These are phyloP conservation scores for Protodeltote pygarga DNA, from an alignment of 2,888 invertebrate genomes.

Conservation along the genomic window DNA sequence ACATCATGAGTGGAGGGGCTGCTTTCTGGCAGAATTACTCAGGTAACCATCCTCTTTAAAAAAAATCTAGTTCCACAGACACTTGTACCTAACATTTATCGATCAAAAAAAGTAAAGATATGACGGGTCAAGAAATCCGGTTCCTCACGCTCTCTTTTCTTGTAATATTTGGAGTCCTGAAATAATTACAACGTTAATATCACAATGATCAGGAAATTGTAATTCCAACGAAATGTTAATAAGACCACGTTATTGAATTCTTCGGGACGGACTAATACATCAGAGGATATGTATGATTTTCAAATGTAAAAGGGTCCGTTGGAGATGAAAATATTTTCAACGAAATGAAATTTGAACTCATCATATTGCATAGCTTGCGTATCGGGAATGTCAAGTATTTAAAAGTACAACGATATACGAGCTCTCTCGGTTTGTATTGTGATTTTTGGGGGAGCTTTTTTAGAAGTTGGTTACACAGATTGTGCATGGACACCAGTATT, in stretches of 20 bases:
- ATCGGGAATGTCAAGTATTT: constrained; percentile 76
- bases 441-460: constrained; percentile 61
- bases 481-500: constrained; percentile 7
- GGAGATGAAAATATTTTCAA: constrained; percentile 63
- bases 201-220: constrained; percentile 42
- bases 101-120: too few species aligned
- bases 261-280: constrained; percentile 50
- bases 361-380: constrained; percentile 76
- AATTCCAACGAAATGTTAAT: constrained; percentile 46
- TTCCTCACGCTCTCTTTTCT: background rate
- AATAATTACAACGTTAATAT: constrained; percentile 29
- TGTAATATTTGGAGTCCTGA: background rate
- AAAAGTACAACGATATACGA: constrained; percentile 64
- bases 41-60: constrained; percentile 86
- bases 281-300: constrained; percentile 56
- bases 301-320: constrained; percentile 61
- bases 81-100: background rate
- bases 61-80: constrained; percentile 26
- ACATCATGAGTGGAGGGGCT: constrained; percentile 94
- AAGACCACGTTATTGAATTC: constrained; percentile 64
- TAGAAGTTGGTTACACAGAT: constrained; percentile 23
- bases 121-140: too few species aligned
- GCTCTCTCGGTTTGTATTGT: constrained; percentile 59
- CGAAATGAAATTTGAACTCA: constrained; percentile 75
- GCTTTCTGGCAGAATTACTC: constrained; percentile 97